Evolutionary conservation across 2,113 vertebrate genomes (phyloP), one percentile per base, ranked within the genome.

Genomic region (Mohoua ochrocephala): DNA sequence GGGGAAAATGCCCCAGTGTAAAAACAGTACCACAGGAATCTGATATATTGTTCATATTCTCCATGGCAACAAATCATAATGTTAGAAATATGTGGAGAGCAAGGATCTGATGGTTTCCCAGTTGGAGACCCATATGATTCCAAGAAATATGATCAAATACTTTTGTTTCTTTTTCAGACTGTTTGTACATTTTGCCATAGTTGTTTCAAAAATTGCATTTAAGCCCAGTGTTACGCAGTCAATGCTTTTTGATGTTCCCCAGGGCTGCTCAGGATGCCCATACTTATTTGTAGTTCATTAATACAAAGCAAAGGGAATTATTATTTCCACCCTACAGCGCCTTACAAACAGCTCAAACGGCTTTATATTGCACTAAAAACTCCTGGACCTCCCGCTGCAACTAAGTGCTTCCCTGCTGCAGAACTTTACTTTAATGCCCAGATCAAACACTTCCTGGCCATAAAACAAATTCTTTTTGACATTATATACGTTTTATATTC

Each of bases 41-140:
- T 56, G 53, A 77, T 52, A 54, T 21, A 53, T 37, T 74, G 61
- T 63, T 95, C 56, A 31, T 79, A 91, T 90, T 96, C 79, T 95
- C 93, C 89, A 97, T 95, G 67, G 96, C 79, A 98, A 98, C 93
- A 87, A 97, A 96, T 70, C 75, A 52, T 90, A 76, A 92, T 60
- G 74, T 61, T 82, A 93, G 67, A 96, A 89, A 73, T 73, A 89
- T 5, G 69, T 56, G 18, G 57, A 81, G 44, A 94, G 49, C 60
- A 82, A 84, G 50, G 57, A 91, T 93, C 56, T 53, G 33, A 84
- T 56, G 30, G 86, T 74, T 92, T 75, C 86, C 69, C 95, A 52
- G 67, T 1, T 84, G 83, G 74, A 47, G 57, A 90, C 8, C 52
- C 23, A 49, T 88, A 85, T n/a, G 71, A 52, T 61, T 77, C 49